Evolutionary conservation across 1,140 invertebrate genomes (phyloP).

Genomic region (Drosophila obscura): DNA sequence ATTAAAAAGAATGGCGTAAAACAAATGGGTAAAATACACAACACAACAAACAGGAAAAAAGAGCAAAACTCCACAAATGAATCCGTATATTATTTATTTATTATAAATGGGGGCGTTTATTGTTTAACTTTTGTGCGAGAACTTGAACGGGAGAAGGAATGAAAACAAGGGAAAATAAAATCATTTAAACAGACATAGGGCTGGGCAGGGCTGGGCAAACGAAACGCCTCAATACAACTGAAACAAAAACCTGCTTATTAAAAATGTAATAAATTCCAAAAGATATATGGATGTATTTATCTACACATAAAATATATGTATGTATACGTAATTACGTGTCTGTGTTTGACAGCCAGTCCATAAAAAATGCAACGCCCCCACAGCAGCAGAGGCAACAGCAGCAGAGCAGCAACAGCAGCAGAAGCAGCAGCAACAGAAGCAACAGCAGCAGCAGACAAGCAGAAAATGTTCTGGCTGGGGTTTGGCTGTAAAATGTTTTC

Average conservation of each 20-base stretch:
- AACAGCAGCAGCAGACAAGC: background rate
- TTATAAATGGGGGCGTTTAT: slow-evolving; percentile 25
- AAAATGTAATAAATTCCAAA: slow-evolving; percentile 52
- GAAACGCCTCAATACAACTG: slow-evolving; percentile 3
- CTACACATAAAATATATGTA: background rate
- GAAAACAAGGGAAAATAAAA: slow-evolving; percentile 26
- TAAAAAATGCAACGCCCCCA: slow-evolving; percentile 39
- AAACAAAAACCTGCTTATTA: slow-evolving; percentile 31
- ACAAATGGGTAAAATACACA: slow-evolving; percentile 13
- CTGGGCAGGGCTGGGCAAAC: slow-evolving; percentile 6
- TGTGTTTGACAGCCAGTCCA: slow-evolving; percentile 29
- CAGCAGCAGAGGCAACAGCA: too few relatives aligned
- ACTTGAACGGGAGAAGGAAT: slow-evolving; percentile 1
- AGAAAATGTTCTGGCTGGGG: background rate
- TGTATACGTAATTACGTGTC: slow-evolving; percentile 2
- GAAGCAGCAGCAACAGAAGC: too few relatives aligned
- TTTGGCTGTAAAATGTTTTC: slow-evolving; percentile 1
- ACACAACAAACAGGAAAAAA: background rate
- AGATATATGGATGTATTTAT: background rate
- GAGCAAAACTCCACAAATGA: slow-evolving; percentile 39
- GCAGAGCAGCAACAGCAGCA: background rate
- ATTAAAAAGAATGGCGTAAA: slow-evolving; percentile 49
- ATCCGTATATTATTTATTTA: slow-evolving; percentile 51
- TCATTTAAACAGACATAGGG: slow-evolving; percentile 10
- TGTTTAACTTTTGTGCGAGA: slow-evolving; percentile 20